Conservation (phyloP, 2,888 invertebrate species). For the Sesia bembeciformis region DNA sequence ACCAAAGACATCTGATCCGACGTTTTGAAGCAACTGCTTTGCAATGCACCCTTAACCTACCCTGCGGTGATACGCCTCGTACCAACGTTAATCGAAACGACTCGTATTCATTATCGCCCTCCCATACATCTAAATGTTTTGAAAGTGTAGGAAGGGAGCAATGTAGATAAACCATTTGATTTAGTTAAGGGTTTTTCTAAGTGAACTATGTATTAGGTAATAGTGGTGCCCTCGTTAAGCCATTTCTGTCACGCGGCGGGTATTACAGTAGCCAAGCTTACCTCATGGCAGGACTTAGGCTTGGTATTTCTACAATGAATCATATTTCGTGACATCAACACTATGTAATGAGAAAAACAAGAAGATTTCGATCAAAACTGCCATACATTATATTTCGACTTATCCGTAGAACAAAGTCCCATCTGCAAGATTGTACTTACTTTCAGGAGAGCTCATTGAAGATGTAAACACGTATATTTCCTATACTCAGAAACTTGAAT, state of each 20-base stretch:
- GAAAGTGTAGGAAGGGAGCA: neutral
- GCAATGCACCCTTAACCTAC: constrained; percentile 70
- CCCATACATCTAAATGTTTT: neutral
- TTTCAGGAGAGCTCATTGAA: no score
- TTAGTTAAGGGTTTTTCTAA: constrained; percentile 1
- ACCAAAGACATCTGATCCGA: constrained; percentile 18
- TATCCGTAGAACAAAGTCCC: no score
- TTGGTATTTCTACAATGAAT: constrained; percentile 12
- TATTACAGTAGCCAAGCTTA: constrained; percentile 25
- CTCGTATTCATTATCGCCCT: constrained; percentile 25
- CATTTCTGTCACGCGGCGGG: constrained; percentile 41
- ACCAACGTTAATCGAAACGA: constrained; percentile 11
- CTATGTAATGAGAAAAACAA: neutral
- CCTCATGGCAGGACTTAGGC: constrained; percentile 28
- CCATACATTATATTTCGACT: no score
- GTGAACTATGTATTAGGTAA: constrained; percentile 14
- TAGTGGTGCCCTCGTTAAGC: constrained; percentile 45
- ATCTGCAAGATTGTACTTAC: no score
- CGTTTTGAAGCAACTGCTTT: constrained; percentile 40
- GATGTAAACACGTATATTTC: no score
- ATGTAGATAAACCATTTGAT: neutral
- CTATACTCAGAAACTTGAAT: no score
- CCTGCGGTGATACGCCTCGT: constrained; percentile 30
- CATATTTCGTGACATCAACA: constrained; percentile 9
- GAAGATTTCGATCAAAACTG: neutral